phyloP scores from a whole-genome alignment of 2,113 vertebrate genomes.

The Festucalex cinctus region DNA sequence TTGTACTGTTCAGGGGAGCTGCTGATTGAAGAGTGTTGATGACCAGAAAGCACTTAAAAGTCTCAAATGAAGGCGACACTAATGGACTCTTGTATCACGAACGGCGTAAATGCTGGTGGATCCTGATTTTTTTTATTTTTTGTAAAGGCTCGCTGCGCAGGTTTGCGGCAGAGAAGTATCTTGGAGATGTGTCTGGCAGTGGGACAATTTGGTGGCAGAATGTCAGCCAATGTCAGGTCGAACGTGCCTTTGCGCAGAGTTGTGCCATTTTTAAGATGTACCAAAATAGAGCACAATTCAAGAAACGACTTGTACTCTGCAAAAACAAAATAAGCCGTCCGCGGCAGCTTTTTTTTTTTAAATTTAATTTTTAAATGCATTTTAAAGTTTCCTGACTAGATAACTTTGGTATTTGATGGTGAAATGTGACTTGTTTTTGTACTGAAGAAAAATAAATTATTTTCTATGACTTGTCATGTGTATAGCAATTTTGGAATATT shows the following conservation, averaged over 20 bases:
- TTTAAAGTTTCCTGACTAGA: not conserved
- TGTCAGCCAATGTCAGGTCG: too few relatives aligned
- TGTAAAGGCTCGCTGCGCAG: too few relatives aligned
- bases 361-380: not conserved
- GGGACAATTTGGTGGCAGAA: too few relatives aligned
- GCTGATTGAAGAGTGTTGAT: constrained; percentile 87
- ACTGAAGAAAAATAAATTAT: constrained; percentile 52
- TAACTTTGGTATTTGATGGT: constrained; percentile 48
- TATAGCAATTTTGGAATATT: too few relatives aligned
- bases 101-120: too few relatives aligned
- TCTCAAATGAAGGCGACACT: constrained; percentile 6
- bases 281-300: not conserved
- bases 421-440: constrained; percentile 29
- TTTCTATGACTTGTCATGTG: constrained; percentile 17
- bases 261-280: too few relatives aligned
- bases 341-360: not conserved
- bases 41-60: constrained; percentile 8
- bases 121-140: too few relatives aligned
- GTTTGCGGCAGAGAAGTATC: too few relatives aligned
- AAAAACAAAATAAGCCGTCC: not conserved
- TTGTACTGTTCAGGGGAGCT: constrained; percentile 89
- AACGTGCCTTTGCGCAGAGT: too few relatives aligned
- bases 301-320: not conserved
- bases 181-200: too few relatives aligned
- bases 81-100: not conserved